Conservation (phyloP, 2,113 vertebrate species). For the Chaetodon auriga region DNA sequence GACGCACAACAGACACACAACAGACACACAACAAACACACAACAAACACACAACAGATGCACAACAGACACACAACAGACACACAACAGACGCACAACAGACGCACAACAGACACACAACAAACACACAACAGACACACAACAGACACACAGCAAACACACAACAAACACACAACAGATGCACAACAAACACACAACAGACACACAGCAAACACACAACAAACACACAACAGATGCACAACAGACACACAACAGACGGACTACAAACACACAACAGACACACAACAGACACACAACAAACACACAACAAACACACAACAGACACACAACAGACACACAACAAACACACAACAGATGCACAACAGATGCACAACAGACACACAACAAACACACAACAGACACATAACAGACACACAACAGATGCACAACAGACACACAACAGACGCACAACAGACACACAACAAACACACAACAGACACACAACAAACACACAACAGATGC, state of each 20-base stretch:
- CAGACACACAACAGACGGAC: too few species aligned
- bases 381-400: too few species aligned
- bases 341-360: constrained; percentile 17
- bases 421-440: constrained; percentile 11
- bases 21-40: too few species aligned
- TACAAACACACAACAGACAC: too few species aligned
- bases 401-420: too few species aligned
- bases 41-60: neutral
- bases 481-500: too few species aligned
- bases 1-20: neutral
- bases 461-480: too few species aligned
- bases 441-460: neutral
- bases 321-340: too few species aligned
- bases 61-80: neutral
- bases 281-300: neutral
- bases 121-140: neutral
- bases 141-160: neutral
- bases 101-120: neutral
- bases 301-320: too few species aligned
- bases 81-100: too few species aligned
- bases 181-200: neutral
- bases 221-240: too few species aligned
- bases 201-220: neutral
- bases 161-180: too few species aligned
- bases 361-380: neutral